Conservation (phyloP, 53 echinoderm and acorn worm genomes). For the Hippasteria phrygiana region DNA sequence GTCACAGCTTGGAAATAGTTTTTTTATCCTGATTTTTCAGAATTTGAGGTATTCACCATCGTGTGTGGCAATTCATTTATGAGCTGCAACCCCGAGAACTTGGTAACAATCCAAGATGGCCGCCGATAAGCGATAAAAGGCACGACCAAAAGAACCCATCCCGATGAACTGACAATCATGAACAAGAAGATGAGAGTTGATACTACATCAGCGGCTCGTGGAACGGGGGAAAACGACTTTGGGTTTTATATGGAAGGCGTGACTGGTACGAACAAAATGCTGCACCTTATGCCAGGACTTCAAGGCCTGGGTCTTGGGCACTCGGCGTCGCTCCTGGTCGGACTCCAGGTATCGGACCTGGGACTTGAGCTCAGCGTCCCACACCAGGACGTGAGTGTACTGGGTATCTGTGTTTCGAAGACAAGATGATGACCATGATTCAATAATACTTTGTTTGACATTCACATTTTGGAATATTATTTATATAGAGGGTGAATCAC, state of each 20-base stretch:
- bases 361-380: conserved; percentile 87
- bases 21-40: too few species aligned
- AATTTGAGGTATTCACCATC: too few species aligned
- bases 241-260: conserved; percentile 65
- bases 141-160: background rate
- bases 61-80: too few species aligned
- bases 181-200: background rate
- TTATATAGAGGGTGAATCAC: too few species aligned
- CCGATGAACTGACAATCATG: background rate
- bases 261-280: conserved; percentile 57
- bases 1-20: too few species aligned
- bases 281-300: conserved; percentile 91
- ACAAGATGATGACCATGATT: background rate
- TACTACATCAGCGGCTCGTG: conserved; percentile 12
- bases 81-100: too few species aligned
- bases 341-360: conserved; percentile 80
- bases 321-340: conserved; percentile 72
- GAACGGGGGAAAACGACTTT: conserved; percentile 15
- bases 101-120: background rate
- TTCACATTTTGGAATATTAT: too few species aligned
- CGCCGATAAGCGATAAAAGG: background rate
- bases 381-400: conserved; percentile 88
- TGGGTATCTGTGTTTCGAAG: conserved; percentile 59
- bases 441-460: too few species aligned
- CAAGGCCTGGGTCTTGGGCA: conserved; percentile 25